Percentiles rank a stretch among this genome's conserved stretches.
Evolutionary conservation across 2,888 invertebrate species (phyloP).

Genomic region (Oligia strigilis): DNA sequence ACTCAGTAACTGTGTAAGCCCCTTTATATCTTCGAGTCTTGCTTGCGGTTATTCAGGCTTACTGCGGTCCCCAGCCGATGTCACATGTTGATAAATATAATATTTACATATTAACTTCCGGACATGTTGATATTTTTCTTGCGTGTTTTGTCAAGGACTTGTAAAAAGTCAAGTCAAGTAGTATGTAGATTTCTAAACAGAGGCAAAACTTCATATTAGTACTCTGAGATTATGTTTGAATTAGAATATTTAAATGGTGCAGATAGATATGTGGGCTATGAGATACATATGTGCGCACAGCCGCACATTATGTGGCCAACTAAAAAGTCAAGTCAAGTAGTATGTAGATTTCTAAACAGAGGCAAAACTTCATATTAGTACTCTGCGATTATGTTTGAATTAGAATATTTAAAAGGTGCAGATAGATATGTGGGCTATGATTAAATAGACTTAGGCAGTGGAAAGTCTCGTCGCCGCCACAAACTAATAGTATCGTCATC

Average conservation of each 20-base stretch:
- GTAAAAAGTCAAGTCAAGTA: not conserved
- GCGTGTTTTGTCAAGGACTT: not conserved
- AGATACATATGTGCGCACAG: no score
- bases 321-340: not conserved
- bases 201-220: not conserved
- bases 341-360: not conserved
- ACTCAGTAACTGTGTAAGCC: not conserved
- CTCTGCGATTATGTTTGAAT: not conserved
- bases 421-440: no score
- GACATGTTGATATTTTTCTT: slow-evolving; percentile 17
- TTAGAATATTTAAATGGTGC: not conserved
- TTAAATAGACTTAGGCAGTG: not conserved
- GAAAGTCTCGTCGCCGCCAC: not conserved
- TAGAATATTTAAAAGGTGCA: not conserved
- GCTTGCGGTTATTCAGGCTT: slow-evolving; percentile 7
- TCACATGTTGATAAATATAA: slow-evolving; percentile 33
- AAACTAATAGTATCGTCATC: not conserved
- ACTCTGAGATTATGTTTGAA: not conserved
- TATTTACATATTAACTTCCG: slow-evolving; percentile 23
- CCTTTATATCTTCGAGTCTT: slow-evolving; percentile 10
- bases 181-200: not conserved
- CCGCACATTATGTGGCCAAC: not conserved
- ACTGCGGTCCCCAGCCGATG: not conserved
- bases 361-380: not conserved
- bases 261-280: no score